Evolutionary conservation across 2,113 vertebrate genomes (phyloP), one percentile per base, ranked within the genome.

Genomic region (Rhineura floridana): DNA sequence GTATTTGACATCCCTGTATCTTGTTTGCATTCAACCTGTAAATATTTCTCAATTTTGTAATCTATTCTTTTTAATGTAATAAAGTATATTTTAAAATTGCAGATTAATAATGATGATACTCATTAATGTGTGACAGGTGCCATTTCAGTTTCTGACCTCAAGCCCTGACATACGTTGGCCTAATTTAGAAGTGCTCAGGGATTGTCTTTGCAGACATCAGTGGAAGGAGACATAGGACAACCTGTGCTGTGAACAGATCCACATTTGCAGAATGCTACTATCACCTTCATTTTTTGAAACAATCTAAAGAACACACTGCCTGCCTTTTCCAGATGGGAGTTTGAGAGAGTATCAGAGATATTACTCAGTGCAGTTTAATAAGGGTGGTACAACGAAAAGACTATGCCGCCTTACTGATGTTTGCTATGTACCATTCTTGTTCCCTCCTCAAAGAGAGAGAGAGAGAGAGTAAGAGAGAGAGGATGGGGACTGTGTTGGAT

Each of bases 351-450:
- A n/a, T n/a, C n/a, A n/a, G n/a, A n/a, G n/a, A n/a, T n/a, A n/a
- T n/a, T n/a, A n/a, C n/a, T n/a, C n/a, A n/a, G n/a, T n/a, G n/a
- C n/a, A n/a, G n/a, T n/a, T 84, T 62, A 78, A 19, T 0, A 46
- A 59, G 91, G 83, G 23, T 80, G 86, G 79, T 87, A 93, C 93
- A 89, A 21, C 95, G 96, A 93, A 93, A 91, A 92, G 95, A 92
- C 92, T 96, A 59, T 96, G 96, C 96, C 97, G 96, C 96, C 96
- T n/a, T 97, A 97, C 96, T 94, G 96, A 86, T 95, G 83, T 52
- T 81, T 89, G 91, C 1, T 15, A 77, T 80, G 95, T 90, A 96
- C 93, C 96, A 94, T 94, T 89, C 88, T 36, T 44, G 42, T 77
- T 76, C 77, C 21, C n/a, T 23, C 44, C 9, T 3, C n/a, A n/a